A percentile compares a stretch with the other conserved stretches of the same genome.
phyloP scores from a whole-genome alignment of 2,113 vertebrate genomes.

The Tamias sibiricus region DNA sequence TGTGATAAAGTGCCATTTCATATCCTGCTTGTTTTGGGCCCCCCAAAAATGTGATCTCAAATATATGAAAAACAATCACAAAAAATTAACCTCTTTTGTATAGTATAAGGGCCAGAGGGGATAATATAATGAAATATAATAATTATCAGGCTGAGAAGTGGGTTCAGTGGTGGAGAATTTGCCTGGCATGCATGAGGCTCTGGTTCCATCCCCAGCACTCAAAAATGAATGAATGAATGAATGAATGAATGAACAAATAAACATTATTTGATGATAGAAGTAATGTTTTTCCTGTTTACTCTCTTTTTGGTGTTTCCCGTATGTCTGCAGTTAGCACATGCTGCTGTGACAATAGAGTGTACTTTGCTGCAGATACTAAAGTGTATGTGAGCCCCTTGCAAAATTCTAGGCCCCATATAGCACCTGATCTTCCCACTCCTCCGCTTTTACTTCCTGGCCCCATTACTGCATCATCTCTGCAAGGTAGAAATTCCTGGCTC shows the following conservation, averaged over 20 bases:
- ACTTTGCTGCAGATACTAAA: background rate
- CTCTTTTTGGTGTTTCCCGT: too few species aligned
- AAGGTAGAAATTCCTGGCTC: background rate
- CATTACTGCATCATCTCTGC: too few species aligned
- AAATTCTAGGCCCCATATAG: background rate
- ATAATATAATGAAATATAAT: background rate
- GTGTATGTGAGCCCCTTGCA: background rate
- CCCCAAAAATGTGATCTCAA: background rate
- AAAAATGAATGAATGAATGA: background rate
- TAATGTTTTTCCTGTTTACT: too few species aligned
- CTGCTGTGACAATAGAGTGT: background rate
- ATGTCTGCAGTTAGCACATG: background rate
- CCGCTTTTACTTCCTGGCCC: too few species aligned
- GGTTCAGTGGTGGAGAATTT: background rate
- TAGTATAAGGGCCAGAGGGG: background rate
- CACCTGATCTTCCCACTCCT: background rate
- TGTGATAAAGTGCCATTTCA: background rate
- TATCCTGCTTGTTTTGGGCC: background rate
- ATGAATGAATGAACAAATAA: too few species aligned
- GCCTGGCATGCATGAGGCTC: too few species aligned
- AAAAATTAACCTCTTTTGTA: background rate
- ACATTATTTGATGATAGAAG: too few species aligned
- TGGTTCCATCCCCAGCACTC: background rate
- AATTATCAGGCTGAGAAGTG: background rate
- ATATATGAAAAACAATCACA: background rate